Evolutionary conservation across 2,797 vertebrate species (phyloP).

Genomic region (Tokudaia tokunoshimensis): DNA sequence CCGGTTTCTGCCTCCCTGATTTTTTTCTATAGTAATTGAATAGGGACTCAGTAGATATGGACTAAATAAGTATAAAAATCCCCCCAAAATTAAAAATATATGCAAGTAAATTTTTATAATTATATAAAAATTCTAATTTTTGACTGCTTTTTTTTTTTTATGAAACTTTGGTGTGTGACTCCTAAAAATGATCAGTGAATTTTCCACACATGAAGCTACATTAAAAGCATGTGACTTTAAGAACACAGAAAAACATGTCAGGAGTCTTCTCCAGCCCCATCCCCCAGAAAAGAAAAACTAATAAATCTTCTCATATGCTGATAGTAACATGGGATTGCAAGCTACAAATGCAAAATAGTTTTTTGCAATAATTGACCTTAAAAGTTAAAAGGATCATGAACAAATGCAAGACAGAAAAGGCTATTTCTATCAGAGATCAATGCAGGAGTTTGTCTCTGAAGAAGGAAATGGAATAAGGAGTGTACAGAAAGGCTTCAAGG

Average conservation of each 20-base stretch:
- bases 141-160: background rate
- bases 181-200: background rate
- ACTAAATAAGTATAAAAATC: background rate
- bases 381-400: background rate
- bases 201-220: background rate
- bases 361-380: background rate
- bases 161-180: background rate
- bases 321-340: background rate
- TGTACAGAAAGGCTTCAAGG: background rate
- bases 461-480: background rate
- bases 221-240: background rate
- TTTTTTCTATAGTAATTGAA: background rate
- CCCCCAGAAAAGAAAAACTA: background rate
- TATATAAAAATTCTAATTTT: background rate
- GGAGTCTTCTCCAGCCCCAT: background rate
- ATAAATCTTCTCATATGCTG: background rate
- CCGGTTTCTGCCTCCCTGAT: too few relatives aligned
- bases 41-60: background rate
- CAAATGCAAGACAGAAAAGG: background rate
- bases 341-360: background rate
- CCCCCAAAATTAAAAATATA: background rate
- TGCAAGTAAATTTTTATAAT: background rate
- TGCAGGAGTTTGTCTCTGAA: background rate
- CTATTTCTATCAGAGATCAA: background rate
- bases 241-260: background rate